Evolutionary conservation across 1,140 invertebrate genomes (phyloP).

Genomic region (Linepithema humile): DNA sequence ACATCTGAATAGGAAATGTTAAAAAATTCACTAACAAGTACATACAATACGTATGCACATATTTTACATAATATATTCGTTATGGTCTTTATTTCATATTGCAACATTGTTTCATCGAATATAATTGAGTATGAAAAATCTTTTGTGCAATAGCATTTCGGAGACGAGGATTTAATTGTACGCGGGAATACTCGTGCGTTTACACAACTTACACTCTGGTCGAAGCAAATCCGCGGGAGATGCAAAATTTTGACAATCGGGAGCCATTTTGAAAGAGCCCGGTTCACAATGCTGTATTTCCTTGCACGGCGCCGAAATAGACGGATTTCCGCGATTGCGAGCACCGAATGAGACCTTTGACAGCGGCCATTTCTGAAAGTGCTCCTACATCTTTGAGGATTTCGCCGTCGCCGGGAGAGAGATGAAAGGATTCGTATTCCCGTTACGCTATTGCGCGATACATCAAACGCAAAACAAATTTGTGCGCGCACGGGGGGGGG

Average conservation of each 20-base stretch:
- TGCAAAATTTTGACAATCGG: neutral
- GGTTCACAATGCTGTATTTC: conserved; percentile 14
- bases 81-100: no score
- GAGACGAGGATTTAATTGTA: conserved; percentile 17
- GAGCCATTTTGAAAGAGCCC: conserved; percentile 8
- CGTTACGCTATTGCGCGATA: conserved; percentile 38
- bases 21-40: neutral
- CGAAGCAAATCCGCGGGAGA: neutral
- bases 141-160: neutral
- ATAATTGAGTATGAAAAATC: neutral
- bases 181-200: neutral
- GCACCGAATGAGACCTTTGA: conserved; percentile 28
- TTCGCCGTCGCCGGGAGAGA: neutral
- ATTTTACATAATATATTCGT: no score
- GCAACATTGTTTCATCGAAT: neutral
- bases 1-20: neutral
- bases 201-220: neutral
- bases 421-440: conserved; percentile 43
- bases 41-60: no score
- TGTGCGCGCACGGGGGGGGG: conserved; percentile 13
- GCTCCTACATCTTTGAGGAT: conserved; percentile 49
- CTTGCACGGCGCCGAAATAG: conserved; percentile 21
- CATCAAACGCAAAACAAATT: conserved; percentile 57
- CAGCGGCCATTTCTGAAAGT: conserved; percentile 42
- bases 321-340: conserved; percentile 42